Conservation (phyloP, 2,113 vertebrate species). For the Polypterus bichir region DNA sequence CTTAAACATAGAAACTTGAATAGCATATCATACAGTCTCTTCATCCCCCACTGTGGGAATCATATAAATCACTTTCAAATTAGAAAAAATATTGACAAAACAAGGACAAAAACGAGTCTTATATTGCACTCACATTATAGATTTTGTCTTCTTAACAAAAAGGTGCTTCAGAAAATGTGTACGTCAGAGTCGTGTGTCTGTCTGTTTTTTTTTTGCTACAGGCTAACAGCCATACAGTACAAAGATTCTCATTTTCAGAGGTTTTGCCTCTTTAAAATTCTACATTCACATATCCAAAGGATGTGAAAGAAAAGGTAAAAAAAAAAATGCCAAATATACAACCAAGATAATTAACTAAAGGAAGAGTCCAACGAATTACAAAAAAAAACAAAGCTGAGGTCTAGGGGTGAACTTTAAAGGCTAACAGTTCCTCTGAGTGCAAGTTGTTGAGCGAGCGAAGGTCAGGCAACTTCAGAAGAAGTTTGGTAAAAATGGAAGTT, state of each 20-base stretch:
- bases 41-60: conserved; percentile 27
- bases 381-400: conserved; percentile 31
- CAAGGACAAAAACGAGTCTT: conserved; percentile 26
- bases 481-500: conserved; percentile 88
- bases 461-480: conserved; percentile 88
- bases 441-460: conserved; percentile 96
- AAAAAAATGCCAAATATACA: conserved; percentile 13
- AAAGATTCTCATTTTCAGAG: not conserved
- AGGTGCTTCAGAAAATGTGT: conserved; percentile 21
- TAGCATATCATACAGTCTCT: conserved; percentile 22
- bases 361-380: conserved; percentile 35
- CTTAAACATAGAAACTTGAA: conserved; percentile 20
- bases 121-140: conserved; percentile 42
- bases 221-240: conserved; percentile 25
- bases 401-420: conserved; percentile 92
- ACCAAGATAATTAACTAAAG: conserved; percentile 6
- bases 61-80: conserved; percentile 27
- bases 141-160: conserved; percentile 22
- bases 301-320: conserved; percentile 10
- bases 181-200: conserved; percentile 20
- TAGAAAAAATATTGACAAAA: conserved; percentile 9
- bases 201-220: conserved; percentile 25
- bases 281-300: not conserved
- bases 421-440: conserved; percentile 94
- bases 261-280: not conserved